Percentiles rank a stretch among this genome's conserved stretches.
These are phyloP conservation scores for Berghia stephanieae DNA, from an alignment of 1,140 invertebrate genomes.

Conservation along the genomic window DNA sequence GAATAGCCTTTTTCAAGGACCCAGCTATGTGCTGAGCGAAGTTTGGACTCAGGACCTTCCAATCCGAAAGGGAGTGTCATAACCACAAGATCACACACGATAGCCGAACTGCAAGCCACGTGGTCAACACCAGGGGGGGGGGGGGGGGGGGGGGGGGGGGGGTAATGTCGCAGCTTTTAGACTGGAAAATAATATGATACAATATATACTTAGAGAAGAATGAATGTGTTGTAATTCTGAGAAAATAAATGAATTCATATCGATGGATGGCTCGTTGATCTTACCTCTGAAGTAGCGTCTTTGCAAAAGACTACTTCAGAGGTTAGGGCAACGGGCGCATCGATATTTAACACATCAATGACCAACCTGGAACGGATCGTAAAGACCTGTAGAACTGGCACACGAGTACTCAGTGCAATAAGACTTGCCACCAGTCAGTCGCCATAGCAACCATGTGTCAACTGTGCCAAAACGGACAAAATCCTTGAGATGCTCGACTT, in stretches of 20 bases:
- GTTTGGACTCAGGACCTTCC: no score
- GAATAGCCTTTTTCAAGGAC: no score
- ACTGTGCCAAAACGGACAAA: constrained; percentile 88
- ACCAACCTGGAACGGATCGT: constrained; percentile 84
- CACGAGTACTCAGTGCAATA: constrained; percentile 89
- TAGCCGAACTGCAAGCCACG: no score
- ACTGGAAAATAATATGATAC: not conserved
- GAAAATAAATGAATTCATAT: not conserved
- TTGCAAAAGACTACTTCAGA: no score
- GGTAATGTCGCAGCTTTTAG: no score
- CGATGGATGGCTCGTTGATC: no score
- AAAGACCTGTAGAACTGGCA: constrained; percentile 90
- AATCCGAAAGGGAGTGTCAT: no score
- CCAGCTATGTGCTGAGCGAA: no score
- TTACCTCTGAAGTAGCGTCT: no score
- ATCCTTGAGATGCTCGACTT: constrained; percentile 65
- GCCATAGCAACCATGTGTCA: constrained; percentile 92
- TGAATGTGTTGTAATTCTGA: not conserved
- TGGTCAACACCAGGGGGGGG: no score
- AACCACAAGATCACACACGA: no score
- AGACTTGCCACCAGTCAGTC: constrained; percentile 74
- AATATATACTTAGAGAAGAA: not conserved
- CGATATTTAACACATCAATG: not conserved
- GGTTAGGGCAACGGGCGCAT: not conserved
- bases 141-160: no score